Base-by-base conservation (phyloP, 2,888 invertebrate genomes). In the Cenopis cana region DNA sequence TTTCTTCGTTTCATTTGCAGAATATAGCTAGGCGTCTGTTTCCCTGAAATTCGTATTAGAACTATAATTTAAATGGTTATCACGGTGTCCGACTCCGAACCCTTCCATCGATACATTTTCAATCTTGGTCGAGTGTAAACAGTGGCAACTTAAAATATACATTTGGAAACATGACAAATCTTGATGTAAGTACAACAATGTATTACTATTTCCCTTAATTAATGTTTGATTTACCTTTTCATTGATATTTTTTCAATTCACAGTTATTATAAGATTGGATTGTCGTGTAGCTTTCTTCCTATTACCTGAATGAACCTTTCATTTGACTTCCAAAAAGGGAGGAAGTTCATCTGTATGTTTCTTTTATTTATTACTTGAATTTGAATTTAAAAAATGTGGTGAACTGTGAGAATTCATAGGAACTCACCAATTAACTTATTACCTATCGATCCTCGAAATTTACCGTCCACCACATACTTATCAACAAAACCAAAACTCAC, bases 81-180 rank as follows among this genome's bases (percentile, higher is more conserved):
- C 8, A 52, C 50, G 50, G 62, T 36, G 14, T 14, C 14, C 6
- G 2, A 62, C 9, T 14, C 14, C 6, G 2, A 62, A 62, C 18
- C 10, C 18, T 10, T 18, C 33, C 33, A 14, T 1, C 33, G 11
- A 17, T n/a, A 38, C 52, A 50, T 64, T 62, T 38, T 64, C n/a
- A 36, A 8, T 17, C 20, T 17, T 11, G 55, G 17, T 33, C 12
- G 6, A 18, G 55, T 55, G 24, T 65, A 11, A 41, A 18, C 20
- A 33, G 36, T 24, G 6, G 50, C 24, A 17, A 52, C 24, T 5
- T 36, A 20, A 52, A 33, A 54, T 20, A 17, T 9, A 41, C 59
- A 73, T 72, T 36, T 24, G 41, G 11, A 76, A 82, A 77, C 73
- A 89, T 89, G 89, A 89, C 89, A 65, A 86, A 89, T 73, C 84